Evolutionary conservation across 2,113 vertebrate species (phyloP), one percentile per base, ranked within the genome.

Genomic region (Dendrocopos noguchii): DNA sequence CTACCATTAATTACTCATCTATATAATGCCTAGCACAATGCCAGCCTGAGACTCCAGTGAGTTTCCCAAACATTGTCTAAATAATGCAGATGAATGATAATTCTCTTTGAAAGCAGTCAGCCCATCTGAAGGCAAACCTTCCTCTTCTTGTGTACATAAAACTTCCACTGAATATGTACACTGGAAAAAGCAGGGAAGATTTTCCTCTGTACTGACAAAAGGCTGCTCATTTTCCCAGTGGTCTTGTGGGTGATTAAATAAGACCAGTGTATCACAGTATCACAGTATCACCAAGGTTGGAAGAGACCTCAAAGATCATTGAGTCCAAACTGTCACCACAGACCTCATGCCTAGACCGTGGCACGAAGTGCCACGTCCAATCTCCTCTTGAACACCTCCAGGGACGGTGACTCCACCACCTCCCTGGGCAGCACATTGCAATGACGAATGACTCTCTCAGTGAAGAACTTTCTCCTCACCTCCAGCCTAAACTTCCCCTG

Each of bases 21-120:
- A 85, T 44, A 93, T 46, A 92, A 77, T 47, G 57, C 64, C 70
- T 60, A 86, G 47, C 57, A 87, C 80, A 94, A 86, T 71, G 33
- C 76, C 72, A 86, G 85, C 72, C 79, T 50, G 68, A 77, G 82
- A 88, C 72, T 85, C 22, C 76, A 90, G 36, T 44, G 72, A 77
- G 76, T 88, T 95, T 95, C 93, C 88, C 85, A 90, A 92, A 88
- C 1, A 0, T 72, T 85, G 82, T 42, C 85, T 94, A 91, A 93
- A 83, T 83, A 95, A 91, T 71, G 82, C 88, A 91, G 88, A 95
- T 56, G 88, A 90, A 95, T 87, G 67, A 60, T 83, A 88, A 91
- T 83, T 85, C 84, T 90, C 87, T 80, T 60, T 77, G 68, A 90
- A 93, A 85, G 76, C 85, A 95, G 56, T 10, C 61, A 67, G 56